Conservation (phyloP, 2,113 vertebrate species). For the Cottus gobio region DNA sequence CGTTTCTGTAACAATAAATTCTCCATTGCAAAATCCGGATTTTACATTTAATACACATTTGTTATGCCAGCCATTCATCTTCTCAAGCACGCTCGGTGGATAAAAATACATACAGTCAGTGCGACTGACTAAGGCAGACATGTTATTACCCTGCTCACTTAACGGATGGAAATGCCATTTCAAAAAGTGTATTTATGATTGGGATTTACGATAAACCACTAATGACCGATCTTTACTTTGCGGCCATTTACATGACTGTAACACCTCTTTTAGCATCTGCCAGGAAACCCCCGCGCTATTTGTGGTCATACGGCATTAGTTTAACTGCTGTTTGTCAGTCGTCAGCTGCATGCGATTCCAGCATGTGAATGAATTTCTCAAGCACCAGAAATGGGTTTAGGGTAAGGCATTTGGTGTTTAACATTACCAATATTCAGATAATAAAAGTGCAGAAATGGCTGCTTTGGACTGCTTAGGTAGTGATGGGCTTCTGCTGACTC, state of each 20-base stretch:
- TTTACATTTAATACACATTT: conserved; percentile 34
- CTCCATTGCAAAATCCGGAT: conserved; percentile 42
- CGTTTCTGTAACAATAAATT: conserved; percentile 50
- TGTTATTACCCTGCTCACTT: conserved; percentile 59
- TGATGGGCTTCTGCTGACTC: conserved; percentile 59
- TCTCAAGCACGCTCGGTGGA: conserved; percentile 14
- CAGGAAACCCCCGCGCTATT: conserved; percentile 73
- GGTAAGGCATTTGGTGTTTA: conserved; percentile 40
- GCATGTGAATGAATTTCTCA: conserved; percentile 62
- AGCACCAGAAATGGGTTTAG: conserved; percentile 45
- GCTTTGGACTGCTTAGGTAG: conserved; percentile 32
- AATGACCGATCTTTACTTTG: conserved; percentile 74
- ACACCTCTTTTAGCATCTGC: conserved; percentile 77
- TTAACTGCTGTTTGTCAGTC: conserved; percentile 77
- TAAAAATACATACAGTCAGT: conserved; percentile 50
- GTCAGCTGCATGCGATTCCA: conserved; percentile 57
- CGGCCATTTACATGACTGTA: conserved; percentile 73
- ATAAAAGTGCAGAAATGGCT: conserved; percentile 40
- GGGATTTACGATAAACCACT: conserved; percentile 75
- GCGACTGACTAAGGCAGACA: conserved; percentile 46
- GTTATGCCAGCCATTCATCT: conserved; percentile 48
- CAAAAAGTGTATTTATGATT: conserved; percentile 71
- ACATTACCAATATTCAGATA: conserved; percentile 27
- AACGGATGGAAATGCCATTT: conserved; percentile 72
- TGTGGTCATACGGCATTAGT: conserved; percentile 67